Conservation (phyloP, 1,140 invertebrate genomes). For the Eumaeus atala region DNA sequence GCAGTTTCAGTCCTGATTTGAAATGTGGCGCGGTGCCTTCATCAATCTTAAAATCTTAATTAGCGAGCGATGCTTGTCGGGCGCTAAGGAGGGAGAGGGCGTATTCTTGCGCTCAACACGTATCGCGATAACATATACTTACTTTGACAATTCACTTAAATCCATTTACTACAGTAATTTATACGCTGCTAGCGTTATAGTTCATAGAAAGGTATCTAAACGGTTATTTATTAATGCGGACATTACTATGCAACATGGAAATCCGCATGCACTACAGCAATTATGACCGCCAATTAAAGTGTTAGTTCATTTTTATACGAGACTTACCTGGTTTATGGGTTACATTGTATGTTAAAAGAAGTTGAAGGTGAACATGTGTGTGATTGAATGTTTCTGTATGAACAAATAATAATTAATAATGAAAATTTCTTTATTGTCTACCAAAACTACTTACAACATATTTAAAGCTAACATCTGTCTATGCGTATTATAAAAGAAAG, state of each 20-base stretch:
- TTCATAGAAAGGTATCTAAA: slow-evolving; percentile 1
- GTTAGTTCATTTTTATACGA: slow-evolving; percentile 7
- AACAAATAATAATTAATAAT: too few species aligned
- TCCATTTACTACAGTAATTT: not conserved
- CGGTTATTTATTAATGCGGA: slow-evolving; percentile 1
- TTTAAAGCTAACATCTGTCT: too few species aligned
- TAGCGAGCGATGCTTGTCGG: slow-evolving; percentile 43
- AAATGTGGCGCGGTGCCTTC: slow-evolving; percentile 32
- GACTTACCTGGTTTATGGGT: too few species aligned
- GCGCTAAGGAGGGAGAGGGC: slow-evolving; percentile 44
- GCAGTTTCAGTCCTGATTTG: not conserved
- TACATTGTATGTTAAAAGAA: too few species aligned
- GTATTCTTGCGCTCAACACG: slow-evolving; percentile 22
- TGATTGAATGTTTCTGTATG: too few species aligned
- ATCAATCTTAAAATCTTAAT: slow-evolving; percentile 55
- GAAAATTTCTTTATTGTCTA: too few species aligned
- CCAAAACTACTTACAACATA: too few species aligned
- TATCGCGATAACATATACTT: slow-evolving; percentile 16
- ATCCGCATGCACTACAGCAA: not conserved
- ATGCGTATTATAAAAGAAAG: too few species aligned
- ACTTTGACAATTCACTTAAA: slow-evolving; percentile 20
- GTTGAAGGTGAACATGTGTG: too few species aligned
- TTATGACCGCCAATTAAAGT: not conserved
- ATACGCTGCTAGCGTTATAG: not conserved
- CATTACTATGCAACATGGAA: not conserved